These are phyloP conservation scores for Phrynocephalus forsythii DNA, from an alignment of 2,797 vertebrate genomes.

Conservation along the genomic window DNA sequence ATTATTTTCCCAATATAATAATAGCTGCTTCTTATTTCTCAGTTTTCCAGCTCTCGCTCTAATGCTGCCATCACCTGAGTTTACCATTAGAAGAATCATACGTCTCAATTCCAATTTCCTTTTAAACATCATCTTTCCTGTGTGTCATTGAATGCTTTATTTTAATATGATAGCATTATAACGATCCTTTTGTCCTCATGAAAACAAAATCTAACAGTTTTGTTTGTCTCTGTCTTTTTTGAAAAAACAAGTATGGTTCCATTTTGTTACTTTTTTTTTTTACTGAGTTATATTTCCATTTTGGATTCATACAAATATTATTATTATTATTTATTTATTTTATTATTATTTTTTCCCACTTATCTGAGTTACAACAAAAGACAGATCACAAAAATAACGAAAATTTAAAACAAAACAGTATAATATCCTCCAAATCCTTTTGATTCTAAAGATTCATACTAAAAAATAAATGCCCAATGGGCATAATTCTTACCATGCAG, in stretches of 20 bases:
- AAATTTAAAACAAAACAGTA: too few relatives aligned
- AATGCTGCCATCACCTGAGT: neutral
- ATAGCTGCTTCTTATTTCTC: neutral
- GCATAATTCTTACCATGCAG: neutral
- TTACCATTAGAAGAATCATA: neutral
- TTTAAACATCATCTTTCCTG: neutral
- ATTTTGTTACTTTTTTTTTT: neutral
- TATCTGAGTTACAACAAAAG: too few relatives aligned
- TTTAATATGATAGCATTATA: neutral
- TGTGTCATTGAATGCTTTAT: too few relatives aligned
- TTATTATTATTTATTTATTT: too few relatives aligned
- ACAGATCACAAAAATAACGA: too few relatives aligned
- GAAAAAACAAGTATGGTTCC: neutral
- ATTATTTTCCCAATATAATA: neutral
- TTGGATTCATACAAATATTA: neutral
- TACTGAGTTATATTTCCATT: neutral
- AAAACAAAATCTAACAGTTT: constrained; percentile 6
- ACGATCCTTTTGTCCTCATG: neutral
- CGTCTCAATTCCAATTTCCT: neutral
- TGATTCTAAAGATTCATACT: too few relatives aligned
- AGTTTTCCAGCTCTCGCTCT: neutral
- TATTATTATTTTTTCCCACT: too few relatives aligned
- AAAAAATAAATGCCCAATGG: too few relatives aligned
- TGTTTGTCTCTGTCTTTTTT: neutral
- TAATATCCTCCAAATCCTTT: too few relatives aligned